Conservation (phyloP, 2,797 vertebrate genomes). For the Natrix natrix region DNA sequence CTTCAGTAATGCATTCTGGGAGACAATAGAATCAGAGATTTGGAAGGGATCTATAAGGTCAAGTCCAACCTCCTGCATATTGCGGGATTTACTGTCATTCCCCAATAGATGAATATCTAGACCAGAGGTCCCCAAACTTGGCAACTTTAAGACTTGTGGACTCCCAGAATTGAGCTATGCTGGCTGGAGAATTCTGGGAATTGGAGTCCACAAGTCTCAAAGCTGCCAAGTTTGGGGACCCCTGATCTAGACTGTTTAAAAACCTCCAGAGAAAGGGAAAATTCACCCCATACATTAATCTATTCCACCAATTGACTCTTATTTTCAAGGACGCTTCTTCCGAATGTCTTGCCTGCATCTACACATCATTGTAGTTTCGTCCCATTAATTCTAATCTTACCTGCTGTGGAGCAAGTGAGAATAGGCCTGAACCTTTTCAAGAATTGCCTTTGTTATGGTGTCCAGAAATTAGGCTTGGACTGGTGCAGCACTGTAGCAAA, state of each 20-base stretch:
- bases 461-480: neutral
- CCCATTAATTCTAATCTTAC: neutral
- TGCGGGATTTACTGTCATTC: neutral
- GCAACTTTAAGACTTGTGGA: too few species aligned
- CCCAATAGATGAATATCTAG: neutral
- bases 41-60: neutral
- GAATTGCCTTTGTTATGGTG: neutral
- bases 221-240: too few species aligned
- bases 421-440: neutral
- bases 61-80: neutral
- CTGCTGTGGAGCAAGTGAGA: neutral
- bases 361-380: neutral
- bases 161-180: too few species aligned
- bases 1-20: neutral
- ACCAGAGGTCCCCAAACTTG: too few species aligned
- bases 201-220: too few species aligned
- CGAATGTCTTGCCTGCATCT: neutral
- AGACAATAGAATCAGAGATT: neutral
- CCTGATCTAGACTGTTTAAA: neutral
- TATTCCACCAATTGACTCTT: neutral
- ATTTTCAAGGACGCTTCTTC: neutral
- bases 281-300: neutral
- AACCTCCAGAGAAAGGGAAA: neutral
- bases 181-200: too few species aligned
- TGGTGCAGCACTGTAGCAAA: neutral